phyloP scores from a whole-genome alignment of 2,797 vertebrate genomes.

The Poecilia picta region DNA sequence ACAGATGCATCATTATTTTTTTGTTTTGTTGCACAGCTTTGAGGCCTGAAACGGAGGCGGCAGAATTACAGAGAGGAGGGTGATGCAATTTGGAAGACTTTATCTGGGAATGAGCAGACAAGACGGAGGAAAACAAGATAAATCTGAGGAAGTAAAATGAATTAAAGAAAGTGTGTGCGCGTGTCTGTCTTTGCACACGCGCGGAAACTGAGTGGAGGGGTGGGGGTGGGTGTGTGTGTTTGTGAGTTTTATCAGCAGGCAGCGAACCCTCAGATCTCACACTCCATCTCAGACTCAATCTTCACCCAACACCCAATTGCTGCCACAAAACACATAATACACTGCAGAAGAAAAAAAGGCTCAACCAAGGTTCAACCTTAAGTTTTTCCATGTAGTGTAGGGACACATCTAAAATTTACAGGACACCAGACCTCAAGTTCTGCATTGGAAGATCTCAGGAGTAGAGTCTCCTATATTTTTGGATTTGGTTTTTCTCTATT shows the following conservation, averaged over 20 bases:
- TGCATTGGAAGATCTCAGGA: no score
- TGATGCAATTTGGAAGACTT: conserved; percentile 69
- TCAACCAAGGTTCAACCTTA: not conserved
- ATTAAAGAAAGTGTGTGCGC: conserved; percentile 45
- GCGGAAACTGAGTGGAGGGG: not conserved
- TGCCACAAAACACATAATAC: not conserved
- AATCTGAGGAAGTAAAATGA: conserved; percentile 69
- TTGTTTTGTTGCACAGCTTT: conserved; percentile 13
- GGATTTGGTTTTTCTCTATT: no score
- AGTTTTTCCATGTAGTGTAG: not conserved
- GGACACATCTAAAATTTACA: no score
- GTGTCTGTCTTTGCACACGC: not conserved
- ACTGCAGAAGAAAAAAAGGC: not conserved
- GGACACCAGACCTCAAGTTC: no score
- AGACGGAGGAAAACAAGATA: conserved; percentile 62
- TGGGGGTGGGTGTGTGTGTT: no score
- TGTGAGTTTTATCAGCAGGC: conserved; percentile 45
- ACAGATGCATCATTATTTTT: conserved; percentile 47
- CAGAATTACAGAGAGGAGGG: conserved; percentile 32
- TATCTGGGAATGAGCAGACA: conserved; percentile 59
- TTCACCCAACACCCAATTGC: conserved; percentile 38
- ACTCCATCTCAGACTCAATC: conserved; percentile 60
- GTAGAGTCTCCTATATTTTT: no score
- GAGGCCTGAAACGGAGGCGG: conserved; percentile 41
- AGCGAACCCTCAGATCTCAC: conserved; percentile 50